Evolutionary conservation across 2,113 vertebrate genomes (phyloP).

Genomic region (Cololabis saira): DNA sequence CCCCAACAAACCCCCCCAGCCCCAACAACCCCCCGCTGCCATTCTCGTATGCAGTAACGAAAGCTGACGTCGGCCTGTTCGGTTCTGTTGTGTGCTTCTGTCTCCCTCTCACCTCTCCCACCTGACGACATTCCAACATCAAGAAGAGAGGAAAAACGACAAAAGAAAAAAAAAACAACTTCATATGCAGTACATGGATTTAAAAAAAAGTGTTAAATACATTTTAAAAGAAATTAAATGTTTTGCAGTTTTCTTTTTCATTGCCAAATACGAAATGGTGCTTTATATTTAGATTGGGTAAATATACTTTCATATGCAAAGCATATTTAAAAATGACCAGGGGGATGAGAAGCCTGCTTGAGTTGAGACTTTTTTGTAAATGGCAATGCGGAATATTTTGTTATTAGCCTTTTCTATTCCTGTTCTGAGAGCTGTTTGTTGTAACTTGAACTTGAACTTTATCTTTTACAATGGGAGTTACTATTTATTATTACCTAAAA

Average conservation of each 20-base stretch:
- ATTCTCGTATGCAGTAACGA: slow-evolving; percentile 97
- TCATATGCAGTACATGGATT: slow-evolving; percentile 98
- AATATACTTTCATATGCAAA: slow-evolving; percentile 98
- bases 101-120: slow-evolving; percentile 91
- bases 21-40: slow-evolving; percentile 85
- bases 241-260: slow-evolving; percentile 97
- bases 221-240: slow-evolving; percentile 81
- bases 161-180: slow-evolving; percentile 65
- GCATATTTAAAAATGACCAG: slow-evolving; percentile 91
- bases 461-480: slow-evolving; percentile 99
- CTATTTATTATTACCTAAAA: slow-evolving; percentile 99
- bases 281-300: slow-evolving; percentile 99
- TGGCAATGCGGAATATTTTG: slow-evolving; percentile 99
- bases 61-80: slow-evolving; percentile 98
- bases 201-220: slow-evolving; percentile 72
- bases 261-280: slow-evolving; percentile 99
- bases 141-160: slow-evolving; percentile 74
- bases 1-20: slow-evolving; percentile 48
- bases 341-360: slow-evolving; percentile 92
- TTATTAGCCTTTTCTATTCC: slow-evolving; percentile 99
- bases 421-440: slow-evolving; percentile 99
- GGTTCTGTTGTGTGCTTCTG: slow-evolving; percentile 98
- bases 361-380: slow-evolving; percentile 99
- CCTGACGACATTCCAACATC: slow-evolving; percentile 97
- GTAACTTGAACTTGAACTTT: slow-evolving; percentile 99